Evolutionary conservation across 2,888 invertebrate species (phyloP).

Genomic region (Andrena minutula): DNA sequence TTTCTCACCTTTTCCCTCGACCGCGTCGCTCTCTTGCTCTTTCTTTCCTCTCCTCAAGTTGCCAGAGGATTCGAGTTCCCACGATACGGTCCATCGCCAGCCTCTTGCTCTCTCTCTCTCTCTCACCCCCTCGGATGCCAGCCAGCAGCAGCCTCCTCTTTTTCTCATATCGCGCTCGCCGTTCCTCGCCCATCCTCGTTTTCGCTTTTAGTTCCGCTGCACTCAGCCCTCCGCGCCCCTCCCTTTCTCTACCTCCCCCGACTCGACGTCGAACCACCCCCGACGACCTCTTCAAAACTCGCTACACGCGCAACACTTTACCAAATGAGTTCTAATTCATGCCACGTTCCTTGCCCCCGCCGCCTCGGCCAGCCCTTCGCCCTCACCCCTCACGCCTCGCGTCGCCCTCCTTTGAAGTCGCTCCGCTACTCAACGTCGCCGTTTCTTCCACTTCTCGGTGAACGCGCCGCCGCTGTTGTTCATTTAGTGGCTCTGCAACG

Average conservation of each 20-base stretch:
- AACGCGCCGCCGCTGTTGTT: slow-evolving; percentile 50
- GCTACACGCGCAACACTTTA: slow-evolving; percentile 71
- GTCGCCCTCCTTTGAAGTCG: slow-evolving; percentile 35
- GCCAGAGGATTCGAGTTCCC: slow-evolving; percentile 51
- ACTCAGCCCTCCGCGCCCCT: slow-evolving; percentile 8
- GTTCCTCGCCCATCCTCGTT: slow-evolving; percentile 44
- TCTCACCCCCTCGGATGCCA: not conserved
- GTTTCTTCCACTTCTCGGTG: slow-evolving; percentile 44
- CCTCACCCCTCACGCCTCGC: not conserved
- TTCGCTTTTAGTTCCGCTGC: slow-evolving; percentile 50
- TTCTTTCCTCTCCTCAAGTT: slow-evolving; percentile 36
- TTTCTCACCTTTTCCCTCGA: not conserved
- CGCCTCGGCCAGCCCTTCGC: slow-evolving; percentile 34
- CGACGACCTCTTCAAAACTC: slow-evolving; percentile 63
- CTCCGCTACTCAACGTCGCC: slow-evolving; percentile 28
- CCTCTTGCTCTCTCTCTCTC: slow-evolving; percentile 12
- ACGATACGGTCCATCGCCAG: slow-evolving; percentile 55
- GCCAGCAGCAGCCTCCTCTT: slow-evolving; percentile 12
- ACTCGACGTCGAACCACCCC: slow-evolving; percentile 36
- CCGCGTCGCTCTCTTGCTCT: slow-evolving; percentile 29
- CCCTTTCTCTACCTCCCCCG: not conserved
- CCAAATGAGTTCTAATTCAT: slow-evolving; percentile 78
- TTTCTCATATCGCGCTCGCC: slow-evolving; percentile 42
- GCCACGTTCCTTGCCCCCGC: slow-evolving; percentile 59
- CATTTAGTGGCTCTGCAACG: slow-evolving; percentile 45